Percentiles rank a stretch among this genome's conserved stretches.
phyloP scores from a whole-genome alignment of 2,888 invertebrate species.

The Orthosia gracilis region DNA sequence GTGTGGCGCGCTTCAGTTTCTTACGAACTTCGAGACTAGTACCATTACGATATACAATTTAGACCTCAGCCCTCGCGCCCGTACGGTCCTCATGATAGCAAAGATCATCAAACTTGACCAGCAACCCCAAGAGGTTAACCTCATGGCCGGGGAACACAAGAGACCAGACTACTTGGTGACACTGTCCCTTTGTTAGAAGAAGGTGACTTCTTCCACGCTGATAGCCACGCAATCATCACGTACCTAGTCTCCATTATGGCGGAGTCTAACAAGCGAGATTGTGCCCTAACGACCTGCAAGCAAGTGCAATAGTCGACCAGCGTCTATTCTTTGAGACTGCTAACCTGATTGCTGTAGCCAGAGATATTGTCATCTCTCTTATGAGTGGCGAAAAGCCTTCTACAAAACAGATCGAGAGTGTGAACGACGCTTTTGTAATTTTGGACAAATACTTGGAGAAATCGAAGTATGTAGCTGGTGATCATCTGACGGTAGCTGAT shows the following conservation, averaged over 20 bases:
- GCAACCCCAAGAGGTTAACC: constrained; percentile 63
- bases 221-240: constrained; percentile 76
- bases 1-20: background rate
- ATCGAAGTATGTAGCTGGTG: constrained; percentile 66
- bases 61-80: constrained; percentile 69
- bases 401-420: constrained; percentile 51
- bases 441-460: constrained; percentile 73
- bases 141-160: constrained; percentile 64
- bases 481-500: constrained; percentile 70
- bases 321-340: constrained; percentile 72
- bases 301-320: constrained; percentile 73
- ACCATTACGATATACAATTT: constrained; percentile 72
- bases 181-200: constrained; percentile 75
- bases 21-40: background rate
- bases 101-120: constrained; percentile 70
- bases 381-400: constrained; percentile 2
- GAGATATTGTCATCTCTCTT: constrained; percentile 1
- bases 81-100: constrained; percentile 70
- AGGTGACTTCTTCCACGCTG: constrained; percentile 71
- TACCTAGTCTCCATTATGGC: constrained; percentile 76
- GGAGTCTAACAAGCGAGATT: constrained; percentile 67
- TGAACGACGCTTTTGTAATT: constrained; percentile 62
- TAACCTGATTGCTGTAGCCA: constrained; percentile 63
- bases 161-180: constrained; percentile 71
- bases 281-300: constrained; percentile 71